A percentile compares a stretch with the other conserved stretches of the same genome.
Conservation (phyloP, 2,113 vertebrate species). For the Neodon shergylaensis region DNA sequence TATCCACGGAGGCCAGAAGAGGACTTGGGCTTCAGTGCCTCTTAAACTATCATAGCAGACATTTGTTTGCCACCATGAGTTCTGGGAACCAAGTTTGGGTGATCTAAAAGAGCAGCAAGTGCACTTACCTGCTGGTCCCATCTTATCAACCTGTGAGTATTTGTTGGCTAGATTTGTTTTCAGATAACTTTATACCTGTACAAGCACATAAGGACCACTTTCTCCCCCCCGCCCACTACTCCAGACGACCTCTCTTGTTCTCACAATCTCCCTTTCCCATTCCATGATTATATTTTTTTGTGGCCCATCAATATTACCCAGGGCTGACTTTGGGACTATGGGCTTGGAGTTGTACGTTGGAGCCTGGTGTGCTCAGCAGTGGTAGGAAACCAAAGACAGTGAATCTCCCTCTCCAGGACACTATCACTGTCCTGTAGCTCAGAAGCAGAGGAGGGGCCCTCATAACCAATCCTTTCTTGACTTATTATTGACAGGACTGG, state of each 20-base stretch:
- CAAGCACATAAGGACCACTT: not conserved
- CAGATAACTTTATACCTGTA: not conserved
- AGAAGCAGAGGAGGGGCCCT: not conserved
- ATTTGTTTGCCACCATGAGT: not conserved
- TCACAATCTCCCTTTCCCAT: not conserved
- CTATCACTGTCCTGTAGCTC: not conserved
- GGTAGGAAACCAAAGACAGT: not conserved
- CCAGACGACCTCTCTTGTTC: not conserved
- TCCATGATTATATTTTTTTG: not conserved
- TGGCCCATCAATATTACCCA: not conserved
- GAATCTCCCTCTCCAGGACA: too few relatives aligned
- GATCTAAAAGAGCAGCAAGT: not conserved
- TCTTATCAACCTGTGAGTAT: not conserved
- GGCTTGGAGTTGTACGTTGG: not conserved
- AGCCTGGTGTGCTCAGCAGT: not conserved
- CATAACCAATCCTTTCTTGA: not conserved
- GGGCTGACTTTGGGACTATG: not conserved
- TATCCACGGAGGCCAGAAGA: not conserved
- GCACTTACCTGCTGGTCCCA: not conserved
- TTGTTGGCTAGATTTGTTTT: not conserved
- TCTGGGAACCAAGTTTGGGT: not conserved
- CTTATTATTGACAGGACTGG: not conserved
- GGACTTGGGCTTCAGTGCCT: not conserved
- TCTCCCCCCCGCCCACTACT: not conserved
- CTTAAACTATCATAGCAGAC: not conserved